Conservation (phyloP, 2,888 invertebrate species). For the Oligia fasciuncula region DNA sequence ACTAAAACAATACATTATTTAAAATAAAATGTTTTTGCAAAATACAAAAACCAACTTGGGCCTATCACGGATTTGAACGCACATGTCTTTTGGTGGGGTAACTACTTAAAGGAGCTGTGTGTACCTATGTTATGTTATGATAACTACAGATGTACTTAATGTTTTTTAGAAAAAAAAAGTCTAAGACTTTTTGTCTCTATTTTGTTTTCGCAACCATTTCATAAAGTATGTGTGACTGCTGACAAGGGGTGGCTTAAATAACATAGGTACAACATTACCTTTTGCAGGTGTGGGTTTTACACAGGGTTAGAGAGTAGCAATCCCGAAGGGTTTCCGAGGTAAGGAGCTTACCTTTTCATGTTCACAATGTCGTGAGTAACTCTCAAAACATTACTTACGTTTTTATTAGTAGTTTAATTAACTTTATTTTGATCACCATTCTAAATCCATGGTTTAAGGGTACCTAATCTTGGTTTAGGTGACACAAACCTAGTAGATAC, state of each 20-base stretch:
- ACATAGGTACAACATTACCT: slow-evolving; percentile 2
- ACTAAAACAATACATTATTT: no score
- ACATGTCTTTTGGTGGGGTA: no score
- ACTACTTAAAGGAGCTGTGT: no score
- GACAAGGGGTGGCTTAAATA: slow-evolving; percentile 18
- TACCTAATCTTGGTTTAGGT: no score
- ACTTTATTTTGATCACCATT: no score
- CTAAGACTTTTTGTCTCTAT: not conserved
- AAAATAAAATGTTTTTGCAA: no score
- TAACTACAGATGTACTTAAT: not conserved
- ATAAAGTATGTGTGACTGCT: not conserved
- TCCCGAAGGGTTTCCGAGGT: slow-evolving; percentile 19
- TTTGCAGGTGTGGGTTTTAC: not conserved
- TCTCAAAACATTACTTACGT: not conserved
- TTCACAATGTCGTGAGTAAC: not conserved
- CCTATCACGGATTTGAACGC: no score
- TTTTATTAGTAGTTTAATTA: not conserved
- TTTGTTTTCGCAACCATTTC: slow-evolving; percentile 3
- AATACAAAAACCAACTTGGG: no score
- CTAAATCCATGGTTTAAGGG: no score
- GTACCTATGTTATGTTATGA: not conserved
- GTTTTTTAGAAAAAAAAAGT: not conserved
- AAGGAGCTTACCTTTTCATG: not conserved
- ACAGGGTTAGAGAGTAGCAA: slow-evolving; percentile 4
- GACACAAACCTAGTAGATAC: no score